Conservation (phyloP, 2,888 invertebrate genomes). For the Ashinkailepas kermadecensis region DNA sequence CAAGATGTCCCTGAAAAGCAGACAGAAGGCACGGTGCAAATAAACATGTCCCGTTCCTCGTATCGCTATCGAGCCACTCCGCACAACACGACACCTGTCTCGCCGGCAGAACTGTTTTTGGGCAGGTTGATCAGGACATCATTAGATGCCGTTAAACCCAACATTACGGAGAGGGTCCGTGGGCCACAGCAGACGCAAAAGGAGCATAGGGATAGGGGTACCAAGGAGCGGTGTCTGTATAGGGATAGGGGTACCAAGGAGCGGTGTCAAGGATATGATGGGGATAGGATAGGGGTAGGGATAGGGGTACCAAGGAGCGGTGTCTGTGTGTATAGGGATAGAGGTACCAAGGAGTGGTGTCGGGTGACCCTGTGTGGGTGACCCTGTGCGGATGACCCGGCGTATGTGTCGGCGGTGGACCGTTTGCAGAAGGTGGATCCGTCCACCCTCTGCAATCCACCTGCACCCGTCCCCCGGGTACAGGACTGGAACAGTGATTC, state of each 20-base stretch:
- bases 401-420: neutral
- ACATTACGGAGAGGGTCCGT: neutral
- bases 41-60: neutral
- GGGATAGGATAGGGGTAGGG: too few relatives aligned
- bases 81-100: neutral
- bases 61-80: neutral
- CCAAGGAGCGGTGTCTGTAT: neutral
- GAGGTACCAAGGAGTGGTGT: neutral
- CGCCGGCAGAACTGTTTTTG: neutral
- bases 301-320: neutral
- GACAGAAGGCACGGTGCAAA: neutral
- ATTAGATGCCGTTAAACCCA: neutral
- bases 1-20: neutral
- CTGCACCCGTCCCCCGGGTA: too few relatives aligned
- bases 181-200: neutral
- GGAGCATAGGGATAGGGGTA: neutral
- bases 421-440: neutral
- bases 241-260: neutral
- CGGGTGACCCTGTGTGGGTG: too few relatives aligned
- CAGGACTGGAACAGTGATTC: neutral
- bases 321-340: neutral
- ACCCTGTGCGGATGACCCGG: neutral
- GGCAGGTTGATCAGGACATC: neutral
- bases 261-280: too few relatives aligned
- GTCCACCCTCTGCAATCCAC: too few relatives aligned